These are phyloP conservation scores for Takifugu bimaculatus DNA, from an alignment of 2,113 vertebrate species.

Conservation along the genomic window DNA sequence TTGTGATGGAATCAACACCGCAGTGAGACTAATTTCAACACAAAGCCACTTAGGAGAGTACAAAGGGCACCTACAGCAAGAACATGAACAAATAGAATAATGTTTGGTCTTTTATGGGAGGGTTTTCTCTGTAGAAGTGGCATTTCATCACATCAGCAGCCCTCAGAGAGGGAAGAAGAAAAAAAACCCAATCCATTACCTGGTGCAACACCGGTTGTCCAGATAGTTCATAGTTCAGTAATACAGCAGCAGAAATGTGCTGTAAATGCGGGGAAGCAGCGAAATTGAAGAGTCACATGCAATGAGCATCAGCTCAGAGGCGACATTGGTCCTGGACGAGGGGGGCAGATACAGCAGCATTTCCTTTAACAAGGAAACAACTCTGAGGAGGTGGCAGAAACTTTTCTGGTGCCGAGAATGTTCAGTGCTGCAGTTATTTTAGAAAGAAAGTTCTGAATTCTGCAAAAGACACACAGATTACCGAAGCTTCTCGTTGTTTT, in stretches of 20 bases:
- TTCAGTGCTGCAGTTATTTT: neutral
- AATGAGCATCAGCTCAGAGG: constrained; percentile 68
- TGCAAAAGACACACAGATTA: neutral
- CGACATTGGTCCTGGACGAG: constrained; percentile 34
- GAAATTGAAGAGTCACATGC: constrained; percentile 78
- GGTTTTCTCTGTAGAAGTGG: constrained; percentile 32
- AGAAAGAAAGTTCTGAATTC: neutral
- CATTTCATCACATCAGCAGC: constrained; percentile 50
- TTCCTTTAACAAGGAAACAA: constrained; percentile 34
- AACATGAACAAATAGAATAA: constrained; percentile 59
- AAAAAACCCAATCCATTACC: constrained; percentile 72
- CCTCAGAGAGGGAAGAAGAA: constrained; percentile 30
- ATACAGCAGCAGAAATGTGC: constrained; percentile 70
- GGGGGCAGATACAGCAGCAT: constrained; percentile 29
- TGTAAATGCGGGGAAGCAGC: constrained; percentile 75
- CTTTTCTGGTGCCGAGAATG: neutral
- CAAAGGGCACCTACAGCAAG: constrained; percentile 26
- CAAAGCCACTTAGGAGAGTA: constrained; percentile 16
- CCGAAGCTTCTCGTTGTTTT: neutral
- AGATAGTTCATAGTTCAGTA: constrained; percentile 62
- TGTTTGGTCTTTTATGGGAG: constrained; percentile 44
- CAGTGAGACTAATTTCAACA: constrained; percentile 54
- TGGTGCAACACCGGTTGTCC: constrained; percentile 65
- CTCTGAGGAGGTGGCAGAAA: constrained; percentile 27
- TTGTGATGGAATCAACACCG: constrained; percentile 58